Evolutionary conservation across 2,888 invertebrate species (phyloP).

Genomic region (Drosophila differens): DNA sequence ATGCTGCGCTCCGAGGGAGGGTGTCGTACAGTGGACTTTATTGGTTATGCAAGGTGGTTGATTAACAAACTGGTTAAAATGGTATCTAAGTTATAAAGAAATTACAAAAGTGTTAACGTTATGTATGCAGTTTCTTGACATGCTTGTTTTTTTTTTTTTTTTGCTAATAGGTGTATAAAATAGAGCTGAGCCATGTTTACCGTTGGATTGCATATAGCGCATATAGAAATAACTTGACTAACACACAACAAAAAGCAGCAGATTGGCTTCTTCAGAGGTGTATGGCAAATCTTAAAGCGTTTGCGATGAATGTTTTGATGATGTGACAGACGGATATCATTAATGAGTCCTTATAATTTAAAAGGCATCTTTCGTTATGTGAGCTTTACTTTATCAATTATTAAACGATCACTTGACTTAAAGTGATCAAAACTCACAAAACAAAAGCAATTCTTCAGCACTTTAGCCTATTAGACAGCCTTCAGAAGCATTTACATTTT

Average conservation of each 20-base stretch:
- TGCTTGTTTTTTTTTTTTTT: conserved; percentile 38
- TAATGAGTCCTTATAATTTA: conserved; percentile 42
- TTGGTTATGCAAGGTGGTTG: conserved; percentile 47
- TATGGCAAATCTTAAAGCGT: conserved; percentile 54
- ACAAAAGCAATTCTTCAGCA: conserved; percentile 8
- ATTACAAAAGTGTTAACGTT: conserved; percentile 21
- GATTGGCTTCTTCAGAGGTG: conserved; percentile 51
- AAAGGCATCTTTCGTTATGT: conserved; percentile 12
- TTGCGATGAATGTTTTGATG: conserved; percentile 62
- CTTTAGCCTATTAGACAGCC: conserved; percentile 12
- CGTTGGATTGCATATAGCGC: conserved; percentile 41
- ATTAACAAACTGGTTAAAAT: conserved; percentile 28
- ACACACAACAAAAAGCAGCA: conserved; percentile 69
- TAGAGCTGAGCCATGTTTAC: conserved; percentile 64
- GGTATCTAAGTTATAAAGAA: conserved; percentile 24
- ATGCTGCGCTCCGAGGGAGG: conserved; percentile 54
- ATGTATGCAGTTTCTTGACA: conserved; percentile 38
- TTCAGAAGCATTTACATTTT: background rate
- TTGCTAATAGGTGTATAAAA: conserved; percentile 50
- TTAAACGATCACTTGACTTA: background rate
- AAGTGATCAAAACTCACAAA: conserved; percentile 15
- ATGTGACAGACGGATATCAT: conserved; percentile 54
- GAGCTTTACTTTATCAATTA: background rate
- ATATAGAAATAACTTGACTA: conserved; percentile 52
- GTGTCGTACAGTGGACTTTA: conserved; percentile 31